phyloP scores from a whole-genome alignment of 2,113 vertebrate species.

The Phrynocephalus versicolor region DNA sequence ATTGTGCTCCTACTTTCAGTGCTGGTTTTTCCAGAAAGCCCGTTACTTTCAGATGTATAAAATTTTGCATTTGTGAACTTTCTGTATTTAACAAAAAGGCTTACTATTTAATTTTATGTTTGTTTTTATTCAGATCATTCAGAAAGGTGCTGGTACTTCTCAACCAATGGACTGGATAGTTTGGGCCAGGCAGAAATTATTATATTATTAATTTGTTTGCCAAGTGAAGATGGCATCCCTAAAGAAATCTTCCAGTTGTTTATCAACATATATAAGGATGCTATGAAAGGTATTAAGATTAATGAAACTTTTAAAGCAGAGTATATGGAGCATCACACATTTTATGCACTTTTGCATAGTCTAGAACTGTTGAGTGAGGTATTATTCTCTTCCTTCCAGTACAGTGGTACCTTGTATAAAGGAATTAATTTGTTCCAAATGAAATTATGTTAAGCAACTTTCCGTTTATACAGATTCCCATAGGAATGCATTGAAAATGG shows the following conservation, averaged over 20 bases:
- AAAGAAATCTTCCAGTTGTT: conserved; percentile 88
- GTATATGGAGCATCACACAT: background rate
- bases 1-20: too few relatives aligned
- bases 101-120: background rate
- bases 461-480: too few relatives aligned
- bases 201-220: conserved; percentile 85
- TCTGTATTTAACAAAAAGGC: background rate
- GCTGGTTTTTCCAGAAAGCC: too few relatives aligned
- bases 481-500: too few relatives aligned
- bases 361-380: background rate
- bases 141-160: conserved; percentile 91
- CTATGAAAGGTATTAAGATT: conserved; percentile 82
- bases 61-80: background rate
- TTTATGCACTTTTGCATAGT: background rate
- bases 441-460: too few relatives aligned
- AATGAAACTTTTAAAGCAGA: conserved; percentile 1
- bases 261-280: conserved; percentile 89
- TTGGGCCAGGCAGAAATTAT: conserved; percentile 92
- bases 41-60: background rate
- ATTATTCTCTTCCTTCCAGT: too few relatives aligned
- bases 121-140: conserved; percentile 79
- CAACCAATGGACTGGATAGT: conserved; percentile 89
- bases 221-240: conserved; percentile 86
- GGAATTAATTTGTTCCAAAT: too few relatives aligned
- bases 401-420: too few relatives aligned